These are phyloP conservation scores for Erpetoichthys calabaricus DNA, from an alignment of 2,797 vertebrate genomes.

Conservation along the genomic window DNA sequence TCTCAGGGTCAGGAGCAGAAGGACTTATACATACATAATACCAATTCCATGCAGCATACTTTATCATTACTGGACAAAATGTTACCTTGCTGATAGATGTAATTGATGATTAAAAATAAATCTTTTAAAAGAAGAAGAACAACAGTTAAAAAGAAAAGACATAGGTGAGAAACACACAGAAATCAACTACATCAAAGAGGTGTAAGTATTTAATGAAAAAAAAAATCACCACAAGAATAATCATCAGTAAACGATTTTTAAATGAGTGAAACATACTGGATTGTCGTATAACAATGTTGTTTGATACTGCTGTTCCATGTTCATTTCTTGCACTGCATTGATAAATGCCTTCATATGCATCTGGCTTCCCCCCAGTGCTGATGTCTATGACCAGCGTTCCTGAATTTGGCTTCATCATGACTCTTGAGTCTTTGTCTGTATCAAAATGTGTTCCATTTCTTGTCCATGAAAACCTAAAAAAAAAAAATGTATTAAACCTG, in stretches of 20 bases:
- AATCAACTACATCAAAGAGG: not conserved
- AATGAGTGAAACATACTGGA: constrained; percentile 64
- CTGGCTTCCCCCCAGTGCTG: constrained; percentile 66
- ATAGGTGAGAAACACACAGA: not conserved
- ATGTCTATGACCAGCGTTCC: constrained; percentile 85
- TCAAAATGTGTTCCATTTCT: constrained; percentile 88
- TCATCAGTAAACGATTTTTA: not conserved
- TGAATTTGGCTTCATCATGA: constrained; percentile 69
- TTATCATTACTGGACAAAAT: constrained; percentile 11
- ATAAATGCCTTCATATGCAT: constrained; percentile 79
- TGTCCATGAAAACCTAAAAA: constrained; percentile 84
- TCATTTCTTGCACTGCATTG: constrained; percentile 87
- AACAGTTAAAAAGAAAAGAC: not conserved
- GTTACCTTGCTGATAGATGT: constrained; percentile 39
- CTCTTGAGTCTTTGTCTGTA: constrained; percentile 64
- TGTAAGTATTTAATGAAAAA: not conserved
- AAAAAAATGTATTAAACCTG: not conserved
- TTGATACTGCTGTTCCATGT: constrained; percentile 79
- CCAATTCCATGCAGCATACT: constrained; percentile 22
- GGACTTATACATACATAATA: constrained; percentile 4
- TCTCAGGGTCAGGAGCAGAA: too few species aligned
- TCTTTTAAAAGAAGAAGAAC: constrained; percentile 22
- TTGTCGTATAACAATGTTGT: constrained; percentile 75
- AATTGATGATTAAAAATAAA: constrained; percentile 36
- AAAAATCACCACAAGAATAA: not conserved